Evolutionary conservation across 2,888 invertebrate genomes (phyloP).

Genomic region (Seladonia tumulorum): DNA sequence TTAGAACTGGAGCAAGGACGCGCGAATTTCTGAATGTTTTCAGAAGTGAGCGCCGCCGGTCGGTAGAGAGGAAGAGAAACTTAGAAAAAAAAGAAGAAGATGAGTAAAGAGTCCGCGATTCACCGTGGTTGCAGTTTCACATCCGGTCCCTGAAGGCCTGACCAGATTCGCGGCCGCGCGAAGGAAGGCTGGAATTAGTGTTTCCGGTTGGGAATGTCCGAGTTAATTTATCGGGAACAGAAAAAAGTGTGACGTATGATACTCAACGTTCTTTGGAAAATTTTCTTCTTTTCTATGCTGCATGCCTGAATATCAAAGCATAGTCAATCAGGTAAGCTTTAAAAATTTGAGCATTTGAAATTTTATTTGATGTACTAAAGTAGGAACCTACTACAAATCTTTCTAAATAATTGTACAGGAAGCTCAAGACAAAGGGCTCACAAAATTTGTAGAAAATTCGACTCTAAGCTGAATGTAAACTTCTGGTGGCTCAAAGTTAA

Average conservation of each 20-base stretch:
- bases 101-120: not conserved
- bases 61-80: not conserved
- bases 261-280: no score
- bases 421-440: no score
- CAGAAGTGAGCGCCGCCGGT: not conserved
- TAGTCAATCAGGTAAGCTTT: no score
- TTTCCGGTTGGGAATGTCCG: not conserved
- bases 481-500: not conserved
- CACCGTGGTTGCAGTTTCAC: not conserved
- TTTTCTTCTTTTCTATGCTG: no score
- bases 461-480: not conserved
- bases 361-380: no score
- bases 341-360: no score
- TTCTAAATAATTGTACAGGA: no score
- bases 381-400: no score
- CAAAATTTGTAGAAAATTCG: no score
- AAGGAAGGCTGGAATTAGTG: not conserved
- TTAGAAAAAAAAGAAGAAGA: not conserved
- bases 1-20: constrained; percentile 52
- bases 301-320: no score
- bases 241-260: no score
- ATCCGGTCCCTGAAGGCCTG: constrained; percentile 32
- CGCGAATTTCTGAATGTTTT: constrained; percentile 30
- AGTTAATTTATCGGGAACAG: not conserved
- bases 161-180: not conserved